Conservation (phyloP, 2,113 vertebrate species). For the Dunckerocampus dactyliophorus region DNA sequence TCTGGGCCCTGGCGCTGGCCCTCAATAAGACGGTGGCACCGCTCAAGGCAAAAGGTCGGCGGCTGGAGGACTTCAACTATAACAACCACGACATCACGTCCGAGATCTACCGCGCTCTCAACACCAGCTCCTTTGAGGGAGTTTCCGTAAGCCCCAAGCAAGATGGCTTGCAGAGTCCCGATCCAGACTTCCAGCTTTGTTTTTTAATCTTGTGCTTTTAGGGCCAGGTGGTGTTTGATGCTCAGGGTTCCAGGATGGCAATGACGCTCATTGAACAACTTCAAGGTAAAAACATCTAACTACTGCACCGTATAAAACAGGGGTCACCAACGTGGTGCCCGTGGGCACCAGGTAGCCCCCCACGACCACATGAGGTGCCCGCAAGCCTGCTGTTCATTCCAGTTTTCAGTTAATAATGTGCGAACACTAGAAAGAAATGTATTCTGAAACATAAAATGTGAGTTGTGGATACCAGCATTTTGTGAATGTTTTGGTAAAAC, state of each 20-base stretch:
- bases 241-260: slow-evolving; percentile 94
- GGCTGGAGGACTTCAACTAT: slow-evolving; percentile 94
- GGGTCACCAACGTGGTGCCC: no score
- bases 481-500: no score
- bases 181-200: neutral
- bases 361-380: no score
- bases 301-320: no score
- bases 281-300: slow-evolving; percentile 75
- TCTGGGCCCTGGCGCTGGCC: slow-evolving; percentile 91
- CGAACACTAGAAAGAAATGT: no score
- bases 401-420: no score
- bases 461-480: no score
- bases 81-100: slow-evolving; percentile 92
- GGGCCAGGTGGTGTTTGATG: slow-evolving; percentile 96
- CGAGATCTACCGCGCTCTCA: slow-evolving; percentile 92
- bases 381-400: no score
- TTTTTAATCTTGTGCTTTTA: slow-evolving; percentile 41
- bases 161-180: neutral
- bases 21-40: slow-evolving; percentile 90
- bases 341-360: no score
- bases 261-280: slow-evolving; percentile 96
- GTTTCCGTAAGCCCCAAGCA: slow-evolving; percentile 80
- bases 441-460: no score
- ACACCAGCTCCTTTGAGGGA: slow-evolving; percentile 92
- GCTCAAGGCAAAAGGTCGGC: slow-evolving; percentile 78